Evolutionary conservation across 1,140 invertebrate genomes (phyloP).

Genomic region (Contarinia nasturtii): DNA sequence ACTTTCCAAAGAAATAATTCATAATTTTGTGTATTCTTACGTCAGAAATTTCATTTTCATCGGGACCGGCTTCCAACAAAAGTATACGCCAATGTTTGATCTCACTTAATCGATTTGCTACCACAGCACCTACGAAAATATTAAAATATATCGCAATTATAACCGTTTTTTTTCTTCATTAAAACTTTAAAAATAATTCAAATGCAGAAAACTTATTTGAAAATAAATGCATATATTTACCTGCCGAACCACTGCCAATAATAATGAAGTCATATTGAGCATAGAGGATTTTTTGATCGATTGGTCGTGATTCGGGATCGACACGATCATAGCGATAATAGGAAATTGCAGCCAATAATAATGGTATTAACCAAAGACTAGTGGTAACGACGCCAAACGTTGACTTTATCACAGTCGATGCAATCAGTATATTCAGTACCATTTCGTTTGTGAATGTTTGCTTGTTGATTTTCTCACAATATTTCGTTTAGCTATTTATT

Average conservation of each 20-base stretch:
- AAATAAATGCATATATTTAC: too few species aligned
- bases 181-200: too few species aligned
- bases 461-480: too few species aligned
- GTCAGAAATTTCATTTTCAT: constrained; percentile 79
- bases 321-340: constrained; percentile 63
- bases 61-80: constrained; percentile 77
- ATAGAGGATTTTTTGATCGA: constrained; percentile 31
- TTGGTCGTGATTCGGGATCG: constrained; percentile 54
- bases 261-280: constrained; percentile 70
- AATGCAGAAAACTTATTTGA: too few species aligned
- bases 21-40: too few species aligned
- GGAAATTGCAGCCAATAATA: constrained; percentile 59
- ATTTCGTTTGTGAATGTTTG: constrained; percentile 22
- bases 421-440: constrained; percentile 49
- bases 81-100: constrained; percentile 60
- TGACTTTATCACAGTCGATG: constrained; percentile 50
- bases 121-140: constrained; percentile 42
- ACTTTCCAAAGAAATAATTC: too few species aligned
- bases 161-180: too few species aligned
- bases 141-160: constrained; percentile 24
- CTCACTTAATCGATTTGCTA: constrained; percentile 78
- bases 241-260: constrained; percentile 58
- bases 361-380: constrained; percentile 61
- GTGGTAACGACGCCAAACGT: constrained; percentile 51
- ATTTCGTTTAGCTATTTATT: too few species aligned